Evolutionary conservation across 2,888 invertebrate species (phyloP).

Genomic region (Tridacna gigas): DNA sequence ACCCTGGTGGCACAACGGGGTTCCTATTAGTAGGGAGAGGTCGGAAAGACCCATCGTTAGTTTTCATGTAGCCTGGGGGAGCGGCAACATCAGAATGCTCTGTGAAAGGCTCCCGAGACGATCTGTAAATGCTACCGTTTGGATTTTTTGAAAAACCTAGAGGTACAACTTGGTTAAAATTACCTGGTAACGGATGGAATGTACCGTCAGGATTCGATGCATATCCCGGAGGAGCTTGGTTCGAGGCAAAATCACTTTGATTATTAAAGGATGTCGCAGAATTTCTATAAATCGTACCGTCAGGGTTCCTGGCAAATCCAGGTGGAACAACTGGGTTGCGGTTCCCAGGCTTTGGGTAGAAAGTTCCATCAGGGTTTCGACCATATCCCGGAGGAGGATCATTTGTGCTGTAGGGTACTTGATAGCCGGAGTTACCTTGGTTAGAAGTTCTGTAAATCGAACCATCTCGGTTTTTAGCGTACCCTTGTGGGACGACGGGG

Average conservation of each 20-base stretch:
- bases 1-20: constrained; percentile 7
- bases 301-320: constrained; percentile 23
- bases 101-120: background rate
- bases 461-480: constrained; percentile 24
- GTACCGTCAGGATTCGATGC: constrained; percentile 23
- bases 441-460: constrained; percentile 6
- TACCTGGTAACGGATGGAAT: constrained; percentile 8
- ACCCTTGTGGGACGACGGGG: constrained; percentile 9
- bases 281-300: constrained; percentile 20
- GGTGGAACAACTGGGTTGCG: constrained; percentile 5
- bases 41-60: constrained; percentile 12
- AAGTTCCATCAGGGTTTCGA: constrained; percentile 27
- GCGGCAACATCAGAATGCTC: background rate
- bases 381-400: constrained; percentile 23
- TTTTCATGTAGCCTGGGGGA: constrained; percentile 14
- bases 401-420: background rate
- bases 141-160: constrained; percentile 15
- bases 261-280: background rate
- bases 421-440: background rate
- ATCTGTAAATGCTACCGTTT: constrained; percentile 8
- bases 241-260: background rate
- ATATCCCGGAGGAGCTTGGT: constrained; percentile 13
- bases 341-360: constrained; percentile 25
- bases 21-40: constrained; percentile 25
- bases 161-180: background rate